Evolutionary conservation across 2,113 vertebrate genomes (phyloP).

Genomic region (Heterotilapia buettikoferi): DNA sequence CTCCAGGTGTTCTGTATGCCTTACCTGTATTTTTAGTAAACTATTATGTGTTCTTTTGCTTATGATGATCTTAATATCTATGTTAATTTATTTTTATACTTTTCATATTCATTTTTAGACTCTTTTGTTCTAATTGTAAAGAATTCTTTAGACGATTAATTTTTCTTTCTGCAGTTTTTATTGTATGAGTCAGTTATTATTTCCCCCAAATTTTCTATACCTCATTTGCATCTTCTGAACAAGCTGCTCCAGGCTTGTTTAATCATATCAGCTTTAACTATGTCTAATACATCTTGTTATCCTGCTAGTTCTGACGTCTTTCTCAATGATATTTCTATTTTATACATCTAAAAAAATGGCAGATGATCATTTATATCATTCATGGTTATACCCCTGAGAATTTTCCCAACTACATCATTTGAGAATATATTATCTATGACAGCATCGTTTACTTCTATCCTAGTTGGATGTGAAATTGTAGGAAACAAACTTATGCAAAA

Average conservation of each 20-base stretch:
- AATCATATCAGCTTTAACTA: neutral
- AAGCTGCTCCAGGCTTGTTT: neutral
- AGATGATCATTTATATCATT: neutral
- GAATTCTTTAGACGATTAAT: accelerated
- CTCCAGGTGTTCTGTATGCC: neutral
- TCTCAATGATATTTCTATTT: neutral
- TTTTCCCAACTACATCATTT: neutral
- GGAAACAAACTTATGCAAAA: neutral
- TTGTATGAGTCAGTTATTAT: neutral
- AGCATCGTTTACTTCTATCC: neutral
- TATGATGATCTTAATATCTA: neutral
- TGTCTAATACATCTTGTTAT: neutral
- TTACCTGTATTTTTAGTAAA: neutral
- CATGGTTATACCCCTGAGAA: neutral
- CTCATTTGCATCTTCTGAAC: neutral
- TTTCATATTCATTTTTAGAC: neutral
- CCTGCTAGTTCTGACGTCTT: neutral
- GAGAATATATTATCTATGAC: neutral
- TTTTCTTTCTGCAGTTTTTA: neutral
- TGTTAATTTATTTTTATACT: neutral
- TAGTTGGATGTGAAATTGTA: neutral
- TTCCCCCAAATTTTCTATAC: neutral
- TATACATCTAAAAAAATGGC: neutral
- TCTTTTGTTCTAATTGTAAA: neutral
- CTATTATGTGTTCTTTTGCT: neutral